Evolutionary conservation across 2,113 vertebrate species (phyloP).

Genomic region (Nerophis ophidion): DNA sequence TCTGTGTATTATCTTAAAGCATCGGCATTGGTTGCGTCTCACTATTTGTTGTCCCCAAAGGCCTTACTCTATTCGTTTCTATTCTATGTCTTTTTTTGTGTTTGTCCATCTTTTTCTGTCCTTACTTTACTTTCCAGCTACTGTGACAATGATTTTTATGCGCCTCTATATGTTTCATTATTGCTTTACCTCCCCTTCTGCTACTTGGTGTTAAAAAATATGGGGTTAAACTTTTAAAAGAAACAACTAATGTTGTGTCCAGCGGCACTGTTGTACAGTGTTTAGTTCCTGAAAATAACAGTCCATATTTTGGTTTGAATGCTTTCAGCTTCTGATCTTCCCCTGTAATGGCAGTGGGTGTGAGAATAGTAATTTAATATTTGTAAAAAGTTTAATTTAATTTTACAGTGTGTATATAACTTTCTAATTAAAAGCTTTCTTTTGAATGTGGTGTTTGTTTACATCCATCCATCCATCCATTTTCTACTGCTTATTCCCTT

Average conservation of each 20-base stretch:
- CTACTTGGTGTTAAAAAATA: constrained; percentile 46
- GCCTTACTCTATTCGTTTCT: constrained; percentile 69
- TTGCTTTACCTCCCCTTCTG: constrained; percentile 49
- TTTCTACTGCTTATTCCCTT: too few relatives aligned
- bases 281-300: constrained; percentile 44
- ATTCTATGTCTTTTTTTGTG: constrained; percentile 63
- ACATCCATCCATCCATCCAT: too few relatives aligned
- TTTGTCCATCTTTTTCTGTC: constrained; percentile 48
- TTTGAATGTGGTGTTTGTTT: constrained; percentile 78
- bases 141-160: constrained; percentile 46
- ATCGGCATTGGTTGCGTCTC: constrained; percentile 55
- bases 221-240: constrained; percentile 29
- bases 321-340: constrained; percentile 70
- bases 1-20: constrained; percentile 50
- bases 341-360: constrained; percentile 96
- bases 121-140: constrained; percentile 45
- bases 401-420: constrained; percentile 99
- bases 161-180: constrained; percentile 44
- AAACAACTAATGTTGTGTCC: constrained; percentile 25
- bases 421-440: constrained; percentile 98
- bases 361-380: constrained; percentile 99
- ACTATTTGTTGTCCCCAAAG: constrained; percentile 57
- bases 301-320: constrained; percentile 71
- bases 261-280: constrained; percentile 71
- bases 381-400: constrained; percentile 99